phyloP scores from a whole-genome alignment of 2,113 vertebrate genomes.

The Trachemys scripta region DNA sequence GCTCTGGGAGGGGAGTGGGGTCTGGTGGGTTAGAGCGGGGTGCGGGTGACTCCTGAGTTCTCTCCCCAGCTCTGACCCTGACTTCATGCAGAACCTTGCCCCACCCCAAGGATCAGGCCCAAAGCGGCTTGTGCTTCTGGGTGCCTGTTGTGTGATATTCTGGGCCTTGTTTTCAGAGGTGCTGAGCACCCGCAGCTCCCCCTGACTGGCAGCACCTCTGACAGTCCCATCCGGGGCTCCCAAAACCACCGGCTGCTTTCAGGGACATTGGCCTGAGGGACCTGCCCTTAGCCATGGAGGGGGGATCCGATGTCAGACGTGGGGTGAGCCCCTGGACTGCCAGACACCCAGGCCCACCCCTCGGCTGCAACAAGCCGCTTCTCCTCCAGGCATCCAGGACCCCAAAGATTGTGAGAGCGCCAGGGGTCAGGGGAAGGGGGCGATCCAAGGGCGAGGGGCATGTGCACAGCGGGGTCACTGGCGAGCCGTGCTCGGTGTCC shows the following conservation, averaged over 20 bases:
- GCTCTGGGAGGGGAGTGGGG: not conserved
- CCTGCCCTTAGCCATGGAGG: not conserved
- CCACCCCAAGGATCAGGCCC: not conserved
- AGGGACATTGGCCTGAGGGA: no score
- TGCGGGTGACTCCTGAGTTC: not conserved
- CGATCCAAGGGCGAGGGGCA: not conserved
- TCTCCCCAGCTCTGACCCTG: not conserved
- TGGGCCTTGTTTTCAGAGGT: not conserved
- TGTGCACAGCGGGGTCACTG: not conserved
- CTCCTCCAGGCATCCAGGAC: not conserved
- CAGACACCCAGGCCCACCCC: fast-evolving
- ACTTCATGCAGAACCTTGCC: not conserved
- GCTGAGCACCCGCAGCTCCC: no score
- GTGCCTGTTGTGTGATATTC: fast-evolving
- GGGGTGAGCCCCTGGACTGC: fast-evolving
- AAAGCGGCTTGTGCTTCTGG: not conserved
- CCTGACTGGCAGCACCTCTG: not conserved
- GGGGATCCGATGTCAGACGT: no score
- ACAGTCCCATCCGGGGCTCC: not conserved
- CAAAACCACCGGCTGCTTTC: not conserved
- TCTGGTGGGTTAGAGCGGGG: not conserved
- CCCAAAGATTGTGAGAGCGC: not conserved
- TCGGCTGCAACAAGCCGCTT: not conserved
- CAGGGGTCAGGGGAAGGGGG: fast-evolving
- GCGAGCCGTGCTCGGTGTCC: not conserved